Base-by-base conservation (phyloP, 2,888 invertebrate genomes). In the Rhorus exstirpatorius region DNA sequence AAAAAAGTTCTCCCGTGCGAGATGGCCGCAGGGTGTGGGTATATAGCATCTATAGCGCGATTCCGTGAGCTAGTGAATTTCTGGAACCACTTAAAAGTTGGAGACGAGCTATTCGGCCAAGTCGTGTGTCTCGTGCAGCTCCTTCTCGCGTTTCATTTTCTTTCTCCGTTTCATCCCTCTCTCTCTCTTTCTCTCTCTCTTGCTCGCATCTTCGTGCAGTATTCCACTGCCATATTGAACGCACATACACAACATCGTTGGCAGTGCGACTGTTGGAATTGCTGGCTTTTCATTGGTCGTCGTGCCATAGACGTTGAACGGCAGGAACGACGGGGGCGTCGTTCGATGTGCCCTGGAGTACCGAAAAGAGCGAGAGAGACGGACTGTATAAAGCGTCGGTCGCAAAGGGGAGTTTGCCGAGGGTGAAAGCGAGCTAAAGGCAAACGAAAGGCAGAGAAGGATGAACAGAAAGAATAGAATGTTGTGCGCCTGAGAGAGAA, bases 181-280 rank as follows among this genome's bases (percentile, higher is more conserved):
- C n/a, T 61, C 38, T 72, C 26, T 35, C 19, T 46, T 19, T 24
- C 26, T 21, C 49, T 14, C 61, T 10, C 68, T 83, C 75, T 58
- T 55, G 46, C 46, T 55, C 51, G 49, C 74, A 67, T 86, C 83
- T 83, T 83, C 85, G 79, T 79, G 80, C 87, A 87, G 89, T 87
- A 86, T 87, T 86, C 82, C 86, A 87, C 90, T 89, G 90, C 91
- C 92, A 92, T 92, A 90, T 92, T 92, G 90, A 89, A 90, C 87
- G 87, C 83, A 83, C 60, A 83, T 76, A 81, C 79, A 70, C 65
- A n/a, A 78, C 31, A 53, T 44, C 41, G 72, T 60, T 78, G 55
- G 65, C 79, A n/a, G 74, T 63, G 17, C 63, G 74, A 71, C 63
- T 80, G 68, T 1, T 63, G 79, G 74, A 83, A 86, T 83, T 82